Evolutionary conservation across 2,113 vertebrate genomes (phyloP).

Genomic region (Caretta caretta): DNA sequence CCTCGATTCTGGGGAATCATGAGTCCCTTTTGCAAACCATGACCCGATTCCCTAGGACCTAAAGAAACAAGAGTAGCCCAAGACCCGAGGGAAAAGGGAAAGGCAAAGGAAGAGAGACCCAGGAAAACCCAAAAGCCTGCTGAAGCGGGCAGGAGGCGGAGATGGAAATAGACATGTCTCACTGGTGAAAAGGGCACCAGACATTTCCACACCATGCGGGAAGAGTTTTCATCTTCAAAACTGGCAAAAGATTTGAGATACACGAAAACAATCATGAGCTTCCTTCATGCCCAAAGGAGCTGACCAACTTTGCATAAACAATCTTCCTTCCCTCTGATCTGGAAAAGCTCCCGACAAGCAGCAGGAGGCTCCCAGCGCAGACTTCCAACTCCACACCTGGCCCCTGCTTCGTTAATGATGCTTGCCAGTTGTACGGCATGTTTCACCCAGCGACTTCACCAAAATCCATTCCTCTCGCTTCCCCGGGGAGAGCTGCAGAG

Average conservation of each 20-base stretch:
- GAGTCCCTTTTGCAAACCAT: background rate
- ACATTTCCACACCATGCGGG: background rate
- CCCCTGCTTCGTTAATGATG: background rate
- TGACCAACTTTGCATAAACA: conserved; percentile 42
- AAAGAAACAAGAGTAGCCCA: too few relatives aligned
- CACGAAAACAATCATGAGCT: conserved; percentile 42
- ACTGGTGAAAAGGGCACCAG: background rate
- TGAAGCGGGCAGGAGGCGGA: background rate
- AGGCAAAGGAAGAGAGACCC: background rate
- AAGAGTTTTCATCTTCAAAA: conserved; percentile 54
- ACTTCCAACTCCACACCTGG: background rate
- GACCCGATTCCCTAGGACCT: background rate
- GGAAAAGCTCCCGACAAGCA: background rate
- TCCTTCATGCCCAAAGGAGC: conserved; percentile 41
- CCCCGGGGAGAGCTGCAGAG: background rate
- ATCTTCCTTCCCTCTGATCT: conserved; percentile 40
- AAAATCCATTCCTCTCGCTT: background rate
- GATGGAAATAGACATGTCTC: background rate
- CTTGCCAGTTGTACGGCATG: too few relatives aligned
- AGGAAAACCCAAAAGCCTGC: accelerated
- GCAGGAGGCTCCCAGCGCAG: accelerated
- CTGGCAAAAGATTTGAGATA: conserved; percentile 65
- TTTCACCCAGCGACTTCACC: background rate
- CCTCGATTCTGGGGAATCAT: too few relatives aligned
- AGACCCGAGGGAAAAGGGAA: too few relatives aligned